A percentile compares a stretch with the other conserved stretches of the same genome.
Evolutionary conservation across 2,888 invertebrate genomes (phyloP).

Genomic region (Torymus aiolomorphi): DNA sequence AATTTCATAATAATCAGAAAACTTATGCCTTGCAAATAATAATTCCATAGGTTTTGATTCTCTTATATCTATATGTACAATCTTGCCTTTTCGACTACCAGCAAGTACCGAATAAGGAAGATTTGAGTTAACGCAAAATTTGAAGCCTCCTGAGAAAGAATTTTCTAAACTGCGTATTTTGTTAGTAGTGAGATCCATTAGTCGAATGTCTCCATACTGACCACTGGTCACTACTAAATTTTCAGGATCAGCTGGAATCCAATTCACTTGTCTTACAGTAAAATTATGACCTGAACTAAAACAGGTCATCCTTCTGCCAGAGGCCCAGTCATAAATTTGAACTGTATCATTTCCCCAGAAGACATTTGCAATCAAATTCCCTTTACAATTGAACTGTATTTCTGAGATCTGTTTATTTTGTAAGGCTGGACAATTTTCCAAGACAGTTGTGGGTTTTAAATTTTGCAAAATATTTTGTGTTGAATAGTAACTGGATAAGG

Average conservation of each 20-base stretch:
- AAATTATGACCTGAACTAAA: slow-evolving; percentile 37
- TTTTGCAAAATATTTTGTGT: slow-evolving; percentile 29
- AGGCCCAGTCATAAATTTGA: slow-evolving; percentile 44
- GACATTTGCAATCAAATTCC: slow-evolving; percentile 40
- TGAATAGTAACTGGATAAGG: slow-evolving; percentile 23
- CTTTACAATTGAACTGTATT: slow-evolving; percentile 49
- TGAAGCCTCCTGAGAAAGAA: slow-evolving; percentile 23
- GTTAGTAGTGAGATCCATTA: slow-evolving; percentile 40
- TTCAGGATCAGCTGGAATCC: slow-evolving; percentile 40
- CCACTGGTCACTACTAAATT: slow-evolving; percentile 47
- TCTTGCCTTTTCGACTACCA: slow-evolving; percentile 35
- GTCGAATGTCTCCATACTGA: slow-evolving; percentile 39
- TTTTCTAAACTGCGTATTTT: slow-evolving; percentile 24
- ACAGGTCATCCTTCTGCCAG: slow-evolving; percentile 6
- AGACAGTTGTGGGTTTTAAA: slow-evolving; percentile 22
- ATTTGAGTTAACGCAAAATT: slow-evolving; percentile 23
- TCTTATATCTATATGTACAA: slow-evolving; percentile 47
- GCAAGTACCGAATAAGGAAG: slow-evolving; percentile 44
- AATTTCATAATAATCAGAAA: slow-evolving; percentile 39
- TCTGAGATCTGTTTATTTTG: slow-evolving; percentile 41
- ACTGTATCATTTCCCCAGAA: slow-evolving; percentile 45
- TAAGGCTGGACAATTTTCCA: slow-evolving; percentile 24
- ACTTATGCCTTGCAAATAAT: slow-evolving; percentile 30
- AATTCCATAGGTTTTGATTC: slow-evolving; percentile 31
- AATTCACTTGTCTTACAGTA: slow-evolving; percentile 37